These are phyloP conservation scores for Tyrannus savana DNA, from an alignment of 2,113 vertebrate species.

Conservation along the genomic window DNA sequence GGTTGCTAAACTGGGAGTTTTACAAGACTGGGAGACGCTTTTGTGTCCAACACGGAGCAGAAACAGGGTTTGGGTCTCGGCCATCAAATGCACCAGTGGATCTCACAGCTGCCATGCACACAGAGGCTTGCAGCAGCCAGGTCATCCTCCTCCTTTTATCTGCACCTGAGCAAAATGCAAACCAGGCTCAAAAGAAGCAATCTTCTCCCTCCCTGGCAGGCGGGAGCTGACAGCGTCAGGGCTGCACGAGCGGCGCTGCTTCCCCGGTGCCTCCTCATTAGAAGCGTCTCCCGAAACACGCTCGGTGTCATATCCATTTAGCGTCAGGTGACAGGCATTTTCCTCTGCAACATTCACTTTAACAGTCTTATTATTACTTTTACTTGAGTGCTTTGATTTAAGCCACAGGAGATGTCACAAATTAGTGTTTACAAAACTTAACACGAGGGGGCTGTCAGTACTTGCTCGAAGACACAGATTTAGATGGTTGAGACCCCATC, in stretches of 20 bases:
- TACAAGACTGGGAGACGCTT: background rate
- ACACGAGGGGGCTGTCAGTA: constrained; percentile 69
- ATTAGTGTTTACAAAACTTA: constrained; percentile 71
- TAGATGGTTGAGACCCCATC: constrained; percentile 24
- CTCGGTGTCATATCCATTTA: constrained; percentile 2
- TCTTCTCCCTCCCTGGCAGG: background rate
- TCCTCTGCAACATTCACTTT: constrained; percentile 6
- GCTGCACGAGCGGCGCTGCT: accelerated
- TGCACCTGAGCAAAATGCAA: background rate
- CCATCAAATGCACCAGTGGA: background rate
- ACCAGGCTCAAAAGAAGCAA: background rate
- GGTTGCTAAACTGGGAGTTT: background rate
- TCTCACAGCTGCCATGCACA: background rate
- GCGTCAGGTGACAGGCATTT: constrained; percentile 12
- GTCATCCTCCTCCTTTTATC: background rate
- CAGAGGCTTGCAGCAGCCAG: background rate
- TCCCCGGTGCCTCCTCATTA: constrained; percentile 16
- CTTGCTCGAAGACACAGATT: constrained; percentile 37
- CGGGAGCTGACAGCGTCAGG: background rate
- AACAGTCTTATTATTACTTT: constrained; percentile 55
- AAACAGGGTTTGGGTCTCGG: background rate
- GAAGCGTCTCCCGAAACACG: background rate
- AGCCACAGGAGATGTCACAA: constrained; percentile 64
- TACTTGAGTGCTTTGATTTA: constrained; percentile 62
- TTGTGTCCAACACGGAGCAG: accelerated